phyloP scores from a whole-genome alignment of 2,113 vertebrate species.

The Toxotes jaculatrix region DNA sequence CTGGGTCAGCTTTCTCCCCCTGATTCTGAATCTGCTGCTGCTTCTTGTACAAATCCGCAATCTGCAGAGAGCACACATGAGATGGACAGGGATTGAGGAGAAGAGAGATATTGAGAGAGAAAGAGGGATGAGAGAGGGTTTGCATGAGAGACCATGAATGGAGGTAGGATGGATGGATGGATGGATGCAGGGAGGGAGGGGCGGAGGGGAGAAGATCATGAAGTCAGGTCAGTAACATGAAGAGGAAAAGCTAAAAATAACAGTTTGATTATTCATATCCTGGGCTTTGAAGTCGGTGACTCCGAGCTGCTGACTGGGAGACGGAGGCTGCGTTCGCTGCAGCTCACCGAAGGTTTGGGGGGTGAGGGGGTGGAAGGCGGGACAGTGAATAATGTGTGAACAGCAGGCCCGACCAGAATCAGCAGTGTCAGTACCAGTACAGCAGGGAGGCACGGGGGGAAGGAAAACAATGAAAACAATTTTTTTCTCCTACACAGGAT shows the following conservation, averaged over 20 bases:
- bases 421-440: conserved; percentile 15
- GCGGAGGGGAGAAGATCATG: conserved; percentile 43
- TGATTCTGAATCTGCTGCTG: conserved; percentile 95
- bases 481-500: conserved; percentile 14
- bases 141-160: conserved; percentile 9
- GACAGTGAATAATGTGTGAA: conserved; percentile 49
- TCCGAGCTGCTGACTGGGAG: conserved; percentile 60
- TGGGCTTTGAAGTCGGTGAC: conserved; percentile 60
- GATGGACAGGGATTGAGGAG: conserved; percentile 9
- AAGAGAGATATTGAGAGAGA: neutral
- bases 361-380: conserved; percentile 6
- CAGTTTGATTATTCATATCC: conserved; percentile 70
- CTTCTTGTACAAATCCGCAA: conserved; percentile 89
- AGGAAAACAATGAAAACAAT: conserved; percentile 43
- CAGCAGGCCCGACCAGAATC: conserved; percentile 29
- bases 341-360: conserved; percentile 22
- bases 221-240: conserved; percentile 62
- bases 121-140: neutral
- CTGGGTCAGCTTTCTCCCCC: conserved; percentile 82
- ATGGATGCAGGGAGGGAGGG: neutral
- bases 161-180: neutral
- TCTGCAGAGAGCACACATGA: conserved; percentile 75
- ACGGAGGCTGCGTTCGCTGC: conserved; percentile 46
- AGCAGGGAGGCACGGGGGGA: conserved; percentile 33
- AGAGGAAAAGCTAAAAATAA: conserved; percentile 69